Evolutionary conservation across 2,888 invertebrate species (phyloP), one percentile per base, ranked within the genome.

Genomic region (Muscina levida): DNA sequence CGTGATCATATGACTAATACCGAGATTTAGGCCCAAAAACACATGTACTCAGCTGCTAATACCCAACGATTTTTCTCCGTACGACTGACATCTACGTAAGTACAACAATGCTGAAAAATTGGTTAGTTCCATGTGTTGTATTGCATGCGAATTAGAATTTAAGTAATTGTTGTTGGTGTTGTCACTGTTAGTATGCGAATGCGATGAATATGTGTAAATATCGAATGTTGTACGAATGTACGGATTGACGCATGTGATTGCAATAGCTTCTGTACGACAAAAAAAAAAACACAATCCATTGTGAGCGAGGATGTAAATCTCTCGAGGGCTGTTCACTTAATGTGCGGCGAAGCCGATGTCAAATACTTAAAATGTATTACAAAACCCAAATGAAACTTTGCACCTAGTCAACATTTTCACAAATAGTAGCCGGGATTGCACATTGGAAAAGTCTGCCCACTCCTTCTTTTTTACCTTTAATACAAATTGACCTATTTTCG

Each of bases 101-200:
- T 17, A 26, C 59, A 62, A 72, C 57, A 51, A 48, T 17, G 74
- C 19, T 15, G 46, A 57, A 66, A 65, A 80, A 77, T 62, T 74
- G 68, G 48, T 24, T 17, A 65, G 72, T 65, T 68, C 53, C 67
- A 74, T 72, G 77, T 83, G 87, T 84, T 86, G 87, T 85, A 85
- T 84, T 86, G 88, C 87, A 85, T 87, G 86, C 85, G 88, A 87
- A 88, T 87, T 88, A 85, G 88, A 88, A 86, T 88, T 88, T 88
- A 78, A 83, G 42, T 39, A 59, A 59, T 62, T 62, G 42, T 59
- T 42, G 42, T 42, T 22, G 39, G 8, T 42, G 42, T 42, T 15
- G 57, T 57, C 17, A 17, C n/a, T 8, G 53, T 73, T 84, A 76
- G 80, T 84, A 83, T 81, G 82, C 84, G 82, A 85, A 83, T 85